Evolutionary conservation across 2,113 vertebrate species (phyloP).

Genomic region (Isurus oxyrinchus): DNA sequence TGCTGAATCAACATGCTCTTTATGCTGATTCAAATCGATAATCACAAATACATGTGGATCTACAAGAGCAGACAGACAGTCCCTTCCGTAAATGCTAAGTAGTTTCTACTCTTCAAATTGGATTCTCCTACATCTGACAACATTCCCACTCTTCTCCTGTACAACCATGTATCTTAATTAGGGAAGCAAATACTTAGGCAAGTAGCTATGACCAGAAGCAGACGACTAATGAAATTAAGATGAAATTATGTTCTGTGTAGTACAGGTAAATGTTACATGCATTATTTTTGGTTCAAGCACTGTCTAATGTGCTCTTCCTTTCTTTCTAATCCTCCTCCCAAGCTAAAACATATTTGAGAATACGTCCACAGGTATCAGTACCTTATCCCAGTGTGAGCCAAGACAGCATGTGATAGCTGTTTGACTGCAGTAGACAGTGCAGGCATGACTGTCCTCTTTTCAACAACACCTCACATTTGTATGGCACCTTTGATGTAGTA

Average conservation of each 20-base stretch:
- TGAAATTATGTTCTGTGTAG: background rate
- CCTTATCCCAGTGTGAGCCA: background rate
- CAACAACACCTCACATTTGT: background rate
- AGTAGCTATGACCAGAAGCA: background rate
- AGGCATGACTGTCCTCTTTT: too few relatives aligned
- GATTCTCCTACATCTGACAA: background rate
- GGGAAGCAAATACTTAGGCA: background rate
- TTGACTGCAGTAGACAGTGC: background rate
- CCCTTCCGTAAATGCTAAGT: background rate
- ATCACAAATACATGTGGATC: background rate
- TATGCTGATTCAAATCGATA: background rate
- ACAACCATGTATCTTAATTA: background rate
- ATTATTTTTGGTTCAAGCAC: background rate
- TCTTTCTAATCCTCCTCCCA: background rate
- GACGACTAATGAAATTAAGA: background rate
- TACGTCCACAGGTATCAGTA: background rate
- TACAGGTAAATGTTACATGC: background rate
- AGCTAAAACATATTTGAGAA: background rate
- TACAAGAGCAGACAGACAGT: background rate
- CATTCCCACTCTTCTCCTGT: background rate
- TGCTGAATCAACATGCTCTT: background rate
- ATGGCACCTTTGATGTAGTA: background rate
- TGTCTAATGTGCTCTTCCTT: background rate
- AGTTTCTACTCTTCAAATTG: background rate
- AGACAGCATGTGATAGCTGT: background rate